Conservation (phyloP, 2,797 vertebrate species). For the Mastacembelus armatus region DNA sequence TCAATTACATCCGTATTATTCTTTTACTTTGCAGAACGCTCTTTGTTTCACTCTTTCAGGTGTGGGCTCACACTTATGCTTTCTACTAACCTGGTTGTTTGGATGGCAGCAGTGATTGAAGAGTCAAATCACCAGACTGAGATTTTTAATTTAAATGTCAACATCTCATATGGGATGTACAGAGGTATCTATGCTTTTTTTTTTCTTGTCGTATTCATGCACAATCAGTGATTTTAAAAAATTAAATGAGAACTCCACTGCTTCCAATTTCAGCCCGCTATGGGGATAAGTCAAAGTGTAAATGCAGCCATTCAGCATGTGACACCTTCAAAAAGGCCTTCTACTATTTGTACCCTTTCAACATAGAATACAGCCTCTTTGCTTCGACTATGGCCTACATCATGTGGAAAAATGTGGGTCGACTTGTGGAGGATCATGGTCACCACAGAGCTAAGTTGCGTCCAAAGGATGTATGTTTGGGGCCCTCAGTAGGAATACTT, state of each 20-base stretch:
- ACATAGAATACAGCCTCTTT: conserved; percentile 95
- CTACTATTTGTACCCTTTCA: conserved; percentile 95
- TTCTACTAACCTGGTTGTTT: conserved; percentile 90
- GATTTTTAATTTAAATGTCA: conserved; percentile 46
- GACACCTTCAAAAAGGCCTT: conserved; percentile 87
- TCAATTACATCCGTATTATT: no score
- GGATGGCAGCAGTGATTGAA: conserved; percentile 92
- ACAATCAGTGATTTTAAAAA: not conserved
- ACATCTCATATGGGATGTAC: conserved; percentile 43
- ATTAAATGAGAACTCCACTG: not conserved
- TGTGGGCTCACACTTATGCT: conserved; percentile 91
- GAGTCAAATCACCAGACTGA: conserved; percentile 91
- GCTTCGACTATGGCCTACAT: conserved; percentile 92
- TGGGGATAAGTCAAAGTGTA: conserved; percentile 59
- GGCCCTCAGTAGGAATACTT: conserved; percentile 73
- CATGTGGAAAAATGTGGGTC: conserved; percentile 96
- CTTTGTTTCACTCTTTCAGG: conserved; percentile 70
- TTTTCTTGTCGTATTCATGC: not conserved
- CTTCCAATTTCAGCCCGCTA: conserved; percentile 65
- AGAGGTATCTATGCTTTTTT: conserved; percentile 43
- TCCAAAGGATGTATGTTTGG: conserved; percentile 83
- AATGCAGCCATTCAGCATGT: conserved; percentile 84
- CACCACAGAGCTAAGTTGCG: conserved; percentile 78
- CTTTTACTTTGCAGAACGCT: not conserved
- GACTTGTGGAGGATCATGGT: conserved; percentile 80